Percentiles rank a stretch among this genome's conserved stretches.
Conservation (phyloP, 2,888 invertebrate genomes). For the Dasysyrphus albostriatus region DNA sequence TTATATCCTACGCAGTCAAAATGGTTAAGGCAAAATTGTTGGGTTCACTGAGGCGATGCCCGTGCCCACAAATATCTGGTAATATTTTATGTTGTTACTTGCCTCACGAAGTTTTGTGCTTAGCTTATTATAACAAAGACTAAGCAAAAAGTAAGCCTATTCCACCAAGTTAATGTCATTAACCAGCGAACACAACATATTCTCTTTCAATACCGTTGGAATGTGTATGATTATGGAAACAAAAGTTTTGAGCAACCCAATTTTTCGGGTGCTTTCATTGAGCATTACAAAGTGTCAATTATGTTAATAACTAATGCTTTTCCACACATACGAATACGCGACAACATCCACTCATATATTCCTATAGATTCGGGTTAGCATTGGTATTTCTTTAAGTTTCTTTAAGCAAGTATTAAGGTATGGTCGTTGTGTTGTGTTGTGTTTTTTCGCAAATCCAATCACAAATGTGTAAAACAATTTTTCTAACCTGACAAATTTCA, state of each 20-base stretch:
- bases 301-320: not conserved
- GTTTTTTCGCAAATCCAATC: too few relatives aligned
- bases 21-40: not conserved
- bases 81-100: constrained; percentile 5
- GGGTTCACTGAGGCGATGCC: constrained; percentile 22
- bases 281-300: constrained; percentile 2
- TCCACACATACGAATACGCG: not conserved
- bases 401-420: too few relatives aligned
- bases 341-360: not conserved
- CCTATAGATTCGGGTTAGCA: not conserved
- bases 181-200: constrained; percentile 8
- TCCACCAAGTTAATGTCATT: constrained; percentile 11
- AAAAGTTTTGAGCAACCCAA: not conserved
- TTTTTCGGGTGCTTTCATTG: not conserved
- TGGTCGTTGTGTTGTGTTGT: too few relatives aligned
- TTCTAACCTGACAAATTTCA: too few relatives aligned
- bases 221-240: not conserved
- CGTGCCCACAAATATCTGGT: constrained; percentile 9
- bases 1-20: constrained; percentile 1
- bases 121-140: constrained; percentile 3
- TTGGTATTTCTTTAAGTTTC: too few relatives aligned
- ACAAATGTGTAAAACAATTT: too few relatives aligned
- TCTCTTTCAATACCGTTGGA: not conserved
- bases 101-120: not conserved
- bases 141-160: not conserved